Evolutionary conservation across 1,140 invertebrate genomes (phyloP).

Genomic region (Luehdorfia chinensis): DNA sequence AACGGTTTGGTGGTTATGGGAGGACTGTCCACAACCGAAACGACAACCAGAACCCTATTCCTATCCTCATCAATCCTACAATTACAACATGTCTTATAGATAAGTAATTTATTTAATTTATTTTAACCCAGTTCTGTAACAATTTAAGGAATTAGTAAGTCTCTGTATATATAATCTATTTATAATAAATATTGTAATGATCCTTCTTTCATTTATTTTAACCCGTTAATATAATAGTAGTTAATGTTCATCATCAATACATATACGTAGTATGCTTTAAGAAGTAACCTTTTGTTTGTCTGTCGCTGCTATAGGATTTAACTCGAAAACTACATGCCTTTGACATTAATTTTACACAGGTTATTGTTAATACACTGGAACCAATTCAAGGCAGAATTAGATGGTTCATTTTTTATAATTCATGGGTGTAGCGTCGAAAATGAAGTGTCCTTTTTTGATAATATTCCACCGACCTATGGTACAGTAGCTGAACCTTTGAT

Average conservation of each 20-base stretch:
- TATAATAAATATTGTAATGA: neutral
- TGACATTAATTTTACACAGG: too few species aligned
- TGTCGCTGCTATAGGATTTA: neutral
- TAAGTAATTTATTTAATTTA: conserved; percentile 4
- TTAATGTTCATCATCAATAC: too few species aligned
- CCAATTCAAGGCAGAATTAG: too few species aligned
- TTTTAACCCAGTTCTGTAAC: conserved; percentile 8
- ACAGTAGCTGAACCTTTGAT: too few species aligned
- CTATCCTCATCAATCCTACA: conserved; percentile 20
- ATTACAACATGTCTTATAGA: conserved; percentile 25
- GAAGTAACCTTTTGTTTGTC: neutral
- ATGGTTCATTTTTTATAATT: too few species aligned
- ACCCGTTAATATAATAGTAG: too few species aligned
- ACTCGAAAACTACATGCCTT: neutral
- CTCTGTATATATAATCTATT: conserved; percentile 9
- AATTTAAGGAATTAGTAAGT: neutral
- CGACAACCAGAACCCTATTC: conserved; percentile 13
- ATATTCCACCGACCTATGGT: too few species aligned
- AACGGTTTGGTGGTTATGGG: conserved; percentile 69
- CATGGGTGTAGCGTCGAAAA: too few species aligned
- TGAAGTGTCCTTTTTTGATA: too few species aligned
- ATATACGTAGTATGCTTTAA: too few species aligned
- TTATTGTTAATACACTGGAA: too few species aligned
- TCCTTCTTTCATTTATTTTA: neutral
- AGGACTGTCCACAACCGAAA: conserved; percentile 41